Conservation (phyloP, 2,113 vertebrate species). For the cattle (Bos taurus) region DNA sequence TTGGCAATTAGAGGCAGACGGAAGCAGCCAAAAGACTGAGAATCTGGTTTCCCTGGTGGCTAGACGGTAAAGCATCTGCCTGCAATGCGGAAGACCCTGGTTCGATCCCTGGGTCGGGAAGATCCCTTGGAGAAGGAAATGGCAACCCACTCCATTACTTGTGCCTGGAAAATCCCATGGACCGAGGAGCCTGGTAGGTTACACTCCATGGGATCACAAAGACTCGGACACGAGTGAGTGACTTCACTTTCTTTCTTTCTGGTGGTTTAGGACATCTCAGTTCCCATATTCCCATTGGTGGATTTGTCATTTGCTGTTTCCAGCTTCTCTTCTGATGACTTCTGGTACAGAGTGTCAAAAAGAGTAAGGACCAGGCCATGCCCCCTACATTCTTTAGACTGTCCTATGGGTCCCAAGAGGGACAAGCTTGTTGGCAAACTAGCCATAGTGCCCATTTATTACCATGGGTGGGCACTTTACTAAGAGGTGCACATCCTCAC, state of each 20-base stretch:
- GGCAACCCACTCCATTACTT: neutral
- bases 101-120: neutral
- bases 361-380: neutral
- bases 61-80: neutral
- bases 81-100: neutral
- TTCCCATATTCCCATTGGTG: too few relatives aligned
- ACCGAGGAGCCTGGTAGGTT: neutral
- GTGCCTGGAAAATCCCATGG: neutral
- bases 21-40: neutral
- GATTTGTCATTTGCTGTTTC: neutral
- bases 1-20: accelerated
- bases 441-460: neutral
- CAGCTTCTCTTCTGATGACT: neutral
- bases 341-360: neutral
- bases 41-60: neutral
- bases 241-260: neutral
- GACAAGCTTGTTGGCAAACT: neutral
- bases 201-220: neutral
- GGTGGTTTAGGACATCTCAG: neutral
- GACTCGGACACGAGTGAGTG: neutral
- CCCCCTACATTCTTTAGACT: neutral
- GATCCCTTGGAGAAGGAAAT: neutral
- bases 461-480: neutral
- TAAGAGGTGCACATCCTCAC: accelerated
- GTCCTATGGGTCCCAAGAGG: too few relatives aligned